Conservation (phyloP, 2,888 invertebrate species). For the Cheilosia vernalis region DNA sequence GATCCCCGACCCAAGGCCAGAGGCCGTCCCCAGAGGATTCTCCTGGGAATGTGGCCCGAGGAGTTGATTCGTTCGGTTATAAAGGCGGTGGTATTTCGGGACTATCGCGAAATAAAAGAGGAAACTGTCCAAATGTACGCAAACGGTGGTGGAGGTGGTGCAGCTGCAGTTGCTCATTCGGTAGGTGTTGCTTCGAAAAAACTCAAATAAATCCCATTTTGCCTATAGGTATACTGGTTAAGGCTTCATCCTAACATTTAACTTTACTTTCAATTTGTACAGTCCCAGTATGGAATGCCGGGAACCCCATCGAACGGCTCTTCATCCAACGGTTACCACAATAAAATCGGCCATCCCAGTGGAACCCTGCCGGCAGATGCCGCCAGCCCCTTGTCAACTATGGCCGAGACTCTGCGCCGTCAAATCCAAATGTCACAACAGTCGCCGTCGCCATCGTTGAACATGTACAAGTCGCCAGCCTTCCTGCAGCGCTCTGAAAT, state of each 20-base stretch:
- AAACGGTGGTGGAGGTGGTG: conserved; percentile 79
- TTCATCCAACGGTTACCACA: conserved; percentile 80
- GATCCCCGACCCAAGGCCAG: conserved; percentile 96
- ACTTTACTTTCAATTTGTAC: neutral
- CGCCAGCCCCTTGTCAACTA: conserved; percentile 80
- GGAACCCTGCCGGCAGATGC: conserved; percentile 79
- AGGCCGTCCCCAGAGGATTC: conserved; percentile 94
- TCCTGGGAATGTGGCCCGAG: conserved; percentile 96
- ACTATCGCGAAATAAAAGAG: conserved; percentile 92
- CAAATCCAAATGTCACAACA: conserved; percentile 81
- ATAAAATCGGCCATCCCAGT: conserved; percentile 64
- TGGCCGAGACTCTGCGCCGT: conserved; percentile 81
- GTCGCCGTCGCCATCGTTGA: conserved; percentile 81
- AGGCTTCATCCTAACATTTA: neutral
- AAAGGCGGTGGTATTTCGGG: conserved; percentile 95
- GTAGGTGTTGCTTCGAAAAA: conserved; percentile 64
- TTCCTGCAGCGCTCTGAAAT: conserved; percentile 82
- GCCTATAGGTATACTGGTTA: neutral
- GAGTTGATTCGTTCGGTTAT: conserved; percentile 96
- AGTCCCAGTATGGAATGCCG: conserved; percentile 78
- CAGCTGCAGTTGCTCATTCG: conserved; percentile 72
- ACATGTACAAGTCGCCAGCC: conserved; percentile 82
- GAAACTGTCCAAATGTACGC: conserved; percentile 85
- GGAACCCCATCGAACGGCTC: conserved; percentile 76
- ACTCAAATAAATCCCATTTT: neutral